These are phyloP conservation scores for Arothron firmamentum DNA, from an alignment of 2,113 vertebrate genomes.

Conservation along the genomic window DNA sequence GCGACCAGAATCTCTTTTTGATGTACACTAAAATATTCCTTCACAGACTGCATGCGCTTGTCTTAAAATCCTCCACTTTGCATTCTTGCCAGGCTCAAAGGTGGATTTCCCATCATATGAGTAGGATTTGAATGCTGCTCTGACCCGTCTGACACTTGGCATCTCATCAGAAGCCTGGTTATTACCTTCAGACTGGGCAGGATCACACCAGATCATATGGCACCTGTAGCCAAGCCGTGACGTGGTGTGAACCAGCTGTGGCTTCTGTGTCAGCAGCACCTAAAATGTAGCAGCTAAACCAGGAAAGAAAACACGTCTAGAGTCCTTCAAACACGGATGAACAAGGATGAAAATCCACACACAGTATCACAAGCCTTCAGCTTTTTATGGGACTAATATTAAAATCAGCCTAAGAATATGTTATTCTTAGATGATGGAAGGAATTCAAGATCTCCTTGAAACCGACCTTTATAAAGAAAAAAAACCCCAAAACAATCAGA, in stretches of 20 bases:
- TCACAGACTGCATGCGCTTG: no score
- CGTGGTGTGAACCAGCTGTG: conserved; percentile 15
- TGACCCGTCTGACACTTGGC: neutral
- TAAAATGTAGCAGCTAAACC: conserved; percentile 10
- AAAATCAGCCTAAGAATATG: neutral
- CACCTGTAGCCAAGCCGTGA: conserved; percentile 36
- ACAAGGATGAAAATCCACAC: neutral
- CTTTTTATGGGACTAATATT: neutral
- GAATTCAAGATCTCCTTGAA: neutral
- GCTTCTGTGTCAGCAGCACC: conserved; percentile 1
- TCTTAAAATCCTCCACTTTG: no score
- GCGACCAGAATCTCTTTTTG: neutral
- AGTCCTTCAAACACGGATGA: neutral
- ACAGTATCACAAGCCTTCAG: neutral
- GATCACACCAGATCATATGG: conserved; percentile 26
- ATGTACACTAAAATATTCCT: no score
- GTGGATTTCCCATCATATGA: neutral
- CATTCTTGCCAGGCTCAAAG: neutral
- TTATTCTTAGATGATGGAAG: neutral
- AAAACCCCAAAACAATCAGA: no score
- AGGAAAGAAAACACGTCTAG: neutral
- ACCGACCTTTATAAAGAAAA: no score
- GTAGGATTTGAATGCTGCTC: neutral
- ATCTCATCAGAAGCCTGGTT: conserved; percentile 9
- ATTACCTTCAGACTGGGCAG: conserved; percentile 9